phyloP scores from a whole-genome alignment of 2,113 vertebrate genomes.

The Brachirus orientalis region DNA sequence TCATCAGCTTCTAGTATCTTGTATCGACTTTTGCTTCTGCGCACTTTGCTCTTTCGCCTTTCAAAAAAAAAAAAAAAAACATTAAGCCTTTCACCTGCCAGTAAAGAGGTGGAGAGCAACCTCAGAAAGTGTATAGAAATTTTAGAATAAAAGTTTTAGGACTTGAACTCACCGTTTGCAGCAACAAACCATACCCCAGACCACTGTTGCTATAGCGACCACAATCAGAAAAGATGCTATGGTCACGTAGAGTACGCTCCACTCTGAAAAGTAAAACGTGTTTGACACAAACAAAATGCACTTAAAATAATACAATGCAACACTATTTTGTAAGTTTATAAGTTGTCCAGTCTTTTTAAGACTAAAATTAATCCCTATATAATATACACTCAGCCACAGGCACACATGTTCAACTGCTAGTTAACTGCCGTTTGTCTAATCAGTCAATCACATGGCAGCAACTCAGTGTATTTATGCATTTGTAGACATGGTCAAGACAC shows the following conservation, averaged over 20 bases:
- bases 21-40: constrained; percentile 93
- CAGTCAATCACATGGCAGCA: too few species aligned
- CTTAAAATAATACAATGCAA: neutral
- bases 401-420: too few species aligned
- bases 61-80: neutral
- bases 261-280: constrained; percentile 83
- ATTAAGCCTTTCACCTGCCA: neutral
- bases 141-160: neutral
- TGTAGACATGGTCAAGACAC: too few species aligned
- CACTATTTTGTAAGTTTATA: neutral
- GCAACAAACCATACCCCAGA: constrained; percentile 92
- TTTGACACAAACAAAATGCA: neutral
- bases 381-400: too few species aligned
- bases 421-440: too few species aligned
- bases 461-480: too few species aligned
- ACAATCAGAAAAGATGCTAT: constrained; percentile 94
- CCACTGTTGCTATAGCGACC: constrained; percentile 88
- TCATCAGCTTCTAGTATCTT: constrained; percentile 94
- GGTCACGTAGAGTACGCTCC: constrained; percentile 97
- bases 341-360: neutral
- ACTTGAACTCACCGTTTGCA: constrained; percentile 87
- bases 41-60: constrained; percentile 91
- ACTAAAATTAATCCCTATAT: too few species aligned
- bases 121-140: too few species aligned
- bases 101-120: neutral